Evolutionary conservation across 2,888 invertebrate genomes (phyloP).

Genomic region (Mythimna lalbum): DNA sequence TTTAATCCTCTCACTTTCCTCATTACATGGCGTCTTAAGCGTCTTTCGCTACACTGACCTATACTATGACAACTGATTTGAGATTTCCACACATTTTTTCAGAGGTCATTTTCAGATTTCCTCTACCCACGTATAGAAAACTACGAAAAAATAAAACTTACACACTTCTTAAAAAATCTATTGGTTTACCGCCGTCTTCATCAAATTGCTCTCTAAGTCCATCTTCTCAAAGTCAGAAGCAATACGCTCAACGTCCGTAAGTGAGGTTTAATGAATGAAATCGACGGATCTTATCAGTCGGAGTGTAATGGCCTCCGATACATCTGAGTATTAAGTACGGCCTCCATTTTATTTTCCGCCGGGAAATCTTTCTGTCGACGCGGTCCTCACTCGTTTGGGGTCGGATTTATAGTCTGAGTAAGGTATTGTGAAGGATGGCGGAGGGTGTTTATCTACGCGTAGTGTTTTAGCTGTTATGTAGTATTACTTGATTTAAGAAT

Average conservation of each 20-base stretch:
- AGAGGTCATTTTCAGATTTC: background rate
- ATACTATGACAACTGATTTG: too few species aligned
- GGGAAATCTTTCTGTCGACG: constrained; percentile 68
- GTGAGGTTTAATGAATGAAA: constrained; percentile 62
- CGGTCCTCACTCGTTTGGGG: constrained; percentile 53
- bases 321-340: constrained; percentile 61
- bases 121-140: background rate
- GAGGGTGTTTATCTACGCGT: background rate
- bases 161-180: background rate
- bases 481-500: background rate
- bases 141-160: background rate
- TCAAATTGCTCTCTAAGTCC: constrained; percentile 11
- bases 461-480: background rate
- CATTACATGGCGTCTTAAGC: background rate
- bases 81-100: background rate
- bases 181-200: constrained; percentile 3
- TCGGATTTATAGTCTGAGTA: constrained; percentile 52
- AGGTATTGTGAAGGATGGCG: background rate
- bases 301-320: constrained; percentile 56
- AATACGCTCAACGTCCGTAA: constrained; percentile 17
- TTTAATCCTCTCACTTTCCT: background rate
- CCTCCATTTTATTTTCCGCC: constrained; percentile 65
- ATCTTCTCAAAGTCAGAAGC: constrained; percentile 28
- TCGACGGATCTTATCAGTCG: constrained; percentile 61
- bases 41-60: background rate